A percentile compares a stretch with the other conserved stretches of the same genome.
phyloP scores from a whole-genome alignment of 2,113 vertebrate species.

The Kryptolebias marmoratus region DNA sequence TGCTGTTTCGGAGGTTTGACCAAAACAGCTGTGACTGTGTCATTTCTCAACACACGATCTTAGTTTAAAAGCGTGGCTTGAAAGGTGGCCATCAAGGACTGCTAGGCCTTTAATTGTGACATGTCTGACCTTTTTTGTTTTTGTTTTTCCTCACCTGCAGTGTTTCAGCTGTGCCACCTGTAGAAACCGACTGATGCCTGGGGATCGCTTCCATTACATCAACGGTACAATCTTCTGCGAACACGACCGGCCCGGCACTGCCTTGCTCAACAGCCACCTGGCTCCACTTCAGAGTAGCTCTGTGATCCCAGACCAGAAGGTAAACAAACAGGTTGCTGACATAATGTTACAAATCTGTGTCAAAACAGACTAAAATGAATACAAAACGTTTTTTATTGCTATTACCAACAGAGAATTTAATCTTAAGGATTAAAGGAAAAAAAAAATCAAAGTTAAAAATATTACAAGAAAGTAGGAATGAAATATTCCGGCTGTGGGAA shows the following conservation, averaged over 20 bases:
- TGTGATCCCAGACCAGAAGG: conserved; percentile 84
- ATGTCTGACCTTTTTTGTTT: background rate
- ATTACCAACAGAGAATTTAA: too few species aligned
- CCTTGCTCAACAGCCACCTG: conserved; percentile 77
- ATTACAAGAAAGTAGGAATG: too few species aligned
- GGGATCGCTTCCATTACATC: conserved; percentile 85
- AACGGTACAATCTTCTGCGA: conserved; percentile 86
- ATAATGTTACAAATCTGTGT: background rate
- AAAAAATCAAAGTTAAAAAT: too few species aligned
- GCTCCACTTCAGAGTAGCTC: conserved; percentile 80
- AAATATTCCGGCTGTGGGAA: too few species aligned
- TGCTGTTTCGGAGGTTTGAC: too few species aligned
- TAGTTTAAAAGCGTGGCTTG: too few species aligned
- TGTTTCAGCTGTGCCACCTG: conserved; percentile 87
- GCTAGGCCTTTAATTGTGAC: background rate
- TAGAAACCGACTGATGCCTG: conserved; percentile 83
- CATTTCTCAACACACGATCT: too few species aligned
- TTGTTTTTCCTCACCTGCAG: conserved; percentile 45
- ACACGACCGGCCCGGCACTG: conserved; percentile 80
- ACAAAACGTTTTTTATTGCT: too few species aligned
- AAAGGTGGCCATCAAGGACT: too few species aligned
- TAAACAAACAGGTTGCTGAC: conserved; percentile 39
- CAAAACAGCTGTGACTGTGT: too few species aligned
- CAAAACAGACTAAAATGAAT: too few species aligned
- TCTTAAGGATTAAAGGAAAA: too few species aligned